Base-by-base conservation (phyloP, 2,888 invertebrate species). In the Hetaerina titia region DNA sequence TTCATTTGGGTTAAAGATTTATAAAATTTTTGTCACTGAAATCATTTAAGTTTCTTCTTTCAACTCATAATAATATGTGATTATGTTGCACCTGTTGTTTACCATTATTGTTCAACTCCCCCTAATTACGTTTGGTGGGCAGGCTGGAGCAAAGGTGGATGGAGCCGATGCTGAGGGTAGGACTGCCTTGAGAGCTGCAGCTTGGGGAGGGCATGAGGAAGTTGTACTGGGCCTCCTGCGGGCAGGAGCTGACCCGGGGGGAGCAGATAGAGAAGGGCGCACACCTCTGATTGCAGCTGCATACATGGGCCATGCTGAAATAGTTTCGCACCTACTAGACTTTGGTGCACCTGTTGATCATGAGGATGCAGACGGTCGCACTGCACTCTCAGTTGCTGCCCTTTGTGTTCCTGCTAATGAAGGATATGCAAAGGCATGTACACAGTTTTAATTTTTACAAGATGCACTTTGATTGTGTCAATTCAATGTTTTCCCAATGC, bases 231-330 rank as follows among this genome's bases (percentile, higher is more conserved):
- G 98, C 9, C 97, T 98, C 25, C 97, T 98, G 89, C 95, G 98
- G 98, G 95, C 98, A 94, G 98, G 98, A 0, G 98, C 98, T 0
- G 98, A 97, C 96, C 98, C 98, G 0, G 98, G 98, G 96, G 97
- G 98, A 56, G 98, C 98, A 6, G 99, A 99, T 97, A 98, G 98
- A 63, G 99, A 99, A 96, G 99, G 98, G 25, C 97, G 99, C 95
- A 99, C 99, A 0, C 99, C 99, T 0, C 97, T 99, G 89, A 98
- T 99, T 95, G 99, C 99, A 0, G 99, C 99, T 31, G 99, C 99
- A 0, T 99, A 99, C 97, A 99, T 99, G 99, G 99, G 99, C 0
- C 99, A 99, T 97, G 98, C 98, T n/a, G 98, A 98, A 96, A 99
- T 99, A 95, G 99, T 99, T 58, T 98, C 98, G 95, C 98, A 98